phyloP scores from a whole-genome alignment of 2,797 vertebrate genomes.

The Poliocrania exsul region DNA sequence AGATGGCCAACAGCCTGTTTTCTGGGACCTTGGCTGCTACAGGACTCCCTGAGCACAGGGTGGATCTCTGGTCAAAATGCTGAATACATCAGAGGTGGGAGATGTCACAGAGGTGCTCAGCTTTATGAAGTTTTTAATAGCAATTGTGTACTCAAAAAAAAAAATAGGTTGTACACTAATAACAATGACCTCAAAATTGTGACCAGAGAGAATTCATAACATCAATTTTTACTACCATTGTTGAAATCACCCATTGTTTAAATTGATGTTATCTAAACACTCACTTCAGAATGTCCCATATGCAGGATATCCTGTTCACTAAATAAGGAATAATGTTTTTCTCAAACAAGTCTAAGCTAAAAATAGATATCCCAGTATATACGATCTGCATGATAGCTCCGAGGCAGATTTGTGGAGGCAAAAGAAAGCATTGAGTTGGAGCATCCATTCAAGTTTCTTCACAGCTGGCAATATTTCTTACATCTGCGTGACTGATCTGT shows the following conservation, averaged over 20 bases:
- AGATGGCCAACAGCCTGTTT: not conserved
- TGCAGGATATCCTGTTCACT: constrained; percentile 50
- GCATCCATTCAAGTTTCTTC: not conserved
- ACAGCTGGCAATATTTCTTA: not conserved
- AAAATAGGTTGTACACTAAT: not conserved
- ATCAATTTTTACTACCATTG: constrained; percentile 53
- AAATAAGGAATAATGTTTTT: not conserved
- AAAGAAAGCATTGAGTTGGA: not conserved
- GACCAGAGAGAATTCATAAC: not conserved
- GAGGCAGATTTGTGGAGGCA: not conserved
- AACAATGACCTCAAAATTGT: not conserved
- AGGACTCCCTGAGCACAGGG: not conserved
- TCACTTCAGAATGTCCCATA: constrained; percentile 25
- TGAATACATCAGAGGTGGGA: accelerated
- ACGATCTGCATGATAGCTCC: not conserved
- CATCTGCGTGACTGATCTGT: not conserved
- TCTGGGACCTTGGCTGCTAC: not conserved
- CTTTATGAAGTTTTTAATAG: not conserved
- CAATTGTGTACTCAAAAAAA: not conserved
- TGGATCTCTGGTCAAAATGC: not conserved
- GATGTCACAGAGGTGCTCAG: not conserved
- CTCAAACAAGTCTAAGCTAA: not conserved
- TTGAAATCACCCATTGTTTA: constrained; percentile 78
- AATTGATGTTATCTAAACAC: constrained; percentile 70
- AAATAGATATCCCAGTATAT: not conserved